A percentile compares a stretch with the other conserved stretches of the same genome.
Conservation (phyloP, 2,113 vertebrate genomes). For the Neotoma lepida region DNA sequence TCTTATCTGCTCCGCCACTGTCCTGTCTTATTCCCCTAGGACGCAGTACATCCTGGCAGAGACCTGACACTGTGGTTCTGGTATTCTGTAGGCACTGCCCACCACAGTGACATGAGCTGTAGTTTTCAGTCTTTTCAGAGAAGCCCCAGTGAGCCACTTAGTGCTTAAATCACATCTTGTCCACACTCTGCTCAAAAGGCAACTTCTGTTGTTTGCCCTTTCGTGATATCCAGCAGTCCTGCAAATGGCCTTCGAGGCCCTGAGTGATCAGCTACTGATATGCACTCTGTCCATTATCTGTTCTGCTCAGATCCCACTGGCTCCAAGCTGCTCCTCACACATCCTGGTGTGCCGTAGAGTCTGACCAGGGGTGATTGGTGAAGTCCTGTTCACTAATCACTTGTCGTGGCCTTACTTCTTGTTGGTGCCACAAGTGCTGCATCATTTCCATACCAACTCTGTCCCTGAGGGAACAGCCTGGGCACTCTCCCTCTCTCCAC, state of each 20-base stretch:
- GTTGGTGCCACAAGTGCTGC: not conserved
- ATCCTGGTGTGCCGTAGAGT: not conserved
- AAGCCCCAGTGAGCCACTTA: not conserved
- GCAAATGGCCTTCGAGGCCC: not conserved
- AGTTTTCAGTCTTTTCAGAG: not conserved
- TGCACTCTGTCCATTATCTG: not conserved
- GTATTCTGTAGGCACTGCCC: not conserved
- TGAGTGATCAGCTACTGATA: not conserved
- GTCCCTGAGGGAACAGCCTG: not conserved
- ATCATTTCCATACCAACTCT: not conserved
- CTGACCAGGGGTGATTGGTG: not conserved
- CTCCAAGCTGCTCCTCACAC: not conserved
- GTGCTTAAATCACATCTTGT: not conserved
- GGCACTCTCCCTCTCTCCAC: too few species aligned
- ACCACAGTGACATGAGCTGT: not conserved
- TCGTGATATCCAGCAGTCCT: not conserved
- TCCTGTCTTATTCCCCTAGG: not conserved
- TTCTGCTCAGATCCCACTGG: not conserved
- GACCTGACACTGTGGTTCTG: fast-evolving
- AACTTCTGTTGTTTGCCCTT: not conserved
- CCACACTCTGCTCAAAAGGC: not conserved
- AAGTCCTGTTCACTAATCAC: not conserved
- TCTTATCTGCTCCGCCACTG: not conserved
- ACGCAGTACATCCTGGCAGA: not conserved
- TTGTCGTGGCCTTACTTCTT: not conserved